Base-by-base conservation (phyloP, 2,113 vertebrate species). In the Nothobranchius kuhntae region DNA sequence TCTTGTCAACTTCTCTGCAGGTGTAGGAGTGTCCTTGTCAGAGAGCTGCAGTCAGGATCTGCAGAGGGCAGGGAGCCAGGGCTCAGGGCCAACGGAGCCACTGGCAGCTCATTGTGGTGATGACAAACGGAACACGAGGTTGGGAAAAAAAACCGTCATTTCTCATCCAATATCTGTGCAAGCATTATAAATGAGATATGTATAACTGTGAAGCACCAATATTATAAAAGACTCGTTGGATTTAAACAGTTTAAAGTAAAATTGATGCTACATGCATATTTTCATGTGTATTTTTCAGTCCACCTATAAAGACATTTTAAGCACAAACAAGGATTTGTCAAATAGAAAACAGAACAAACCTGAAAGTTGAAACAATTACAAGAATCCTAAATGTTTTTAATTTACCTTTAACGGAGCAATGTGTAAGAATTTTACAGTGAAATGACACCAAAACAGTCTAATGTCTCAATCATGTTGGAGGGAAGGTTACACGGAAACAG, bases 1-100 rank as follows among this genome's bases (percentile, higher is more conserved):
- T 80, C 78, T 76, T 91, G 87, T 89, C 85, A 61, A 83, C 61
- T 78, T 82, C 75, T 68, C 72, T 35, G 61, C 87, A 90, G 87
- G 86, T 91, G 79, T 59, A 71, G 83, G 65, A 78, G 77, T 65
- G 88, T 90, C 89, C 88, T 91, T 91, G 88, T 88, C 84, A 78
- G 54, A 61, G 70, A 78, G 84, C 78, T 73, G 82, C 78, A 73
- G 75, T 69, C 30, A 14, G 65, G 70, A 81, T 86, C 76, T 71
- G 85, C 80, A 78, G 69, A 84, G 82, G 86, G 83, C 83, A 72
- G 52, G 44, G 53, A 44, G 86, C 85, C 85, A 86, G 84, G 83
- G 86, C 77, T 53, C 1, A 3, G 57, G 68, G 87, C 87, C 87
- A 85, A 77, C 11, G 56, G 60, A 75, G 71, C 17, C 63, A 66